Evolutionary conservation across 2,888 invertebrate species (phyloP), one percentile per base, ranked within the genome.

Genomic region (Rhimphoctona megacephalus): DNA sequence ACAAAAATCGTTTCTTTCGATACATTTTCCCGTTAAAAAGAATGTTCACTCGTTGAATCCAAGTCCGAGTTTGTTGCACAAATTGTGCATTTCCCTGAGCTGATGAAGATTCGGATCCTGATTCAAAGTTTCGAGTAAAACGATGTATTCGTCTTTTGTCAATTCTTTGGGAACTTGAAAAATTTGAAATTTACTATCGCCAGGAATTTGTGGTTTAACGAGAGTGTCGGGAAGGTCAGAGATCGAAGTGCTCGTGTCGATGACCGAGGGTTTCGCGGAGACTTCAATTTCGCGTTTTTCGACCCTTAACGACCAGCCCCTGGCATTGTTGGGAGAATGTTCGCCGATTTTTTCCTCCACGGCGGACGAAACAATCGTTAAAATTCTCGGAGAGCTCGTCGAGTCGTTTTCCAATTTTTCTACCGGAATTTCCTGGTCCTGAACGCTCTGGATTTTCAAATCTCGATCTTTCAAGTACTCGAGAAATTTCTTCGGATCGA

Each of bases 161-260:
- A 91, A 67, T 86, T 92, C 90, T 64, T 90, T 90, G 5, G 91
- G 90, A 9, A 89, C 88, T 39, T 90, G 87, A 54, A 91, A 91
- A 76, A 91, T 90, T 83, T 90, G 88, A 52, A 90, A 89, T 78
- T 89, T 89, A 14, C 46, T 87, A 11, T 4, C 74, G 43, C 64
- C 61, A n/a, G 43, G 25, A 9, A 30, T 30, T 8, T 8, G 61
- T 1, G 43, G 25, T 25, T 8, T 43, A 6, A 46, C 0, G 67
- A 64, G 11, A n/a, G 30, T 54, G 19, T 86, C 76, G 19, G 87
- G 87, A 39, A 92, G 87, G 86, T 92, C 91, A 3, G 91, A 91
- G 49, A 92, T 89, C 0, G 92, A 92, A 0, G 93, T 92, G 69
- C 92, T 92, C 7, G 89, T 91, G 76, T 93, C 90, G 11, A 85